Conservation (phyloP, 2,888 invertebrate species). For the Liodrosophila aerea region DNA sequence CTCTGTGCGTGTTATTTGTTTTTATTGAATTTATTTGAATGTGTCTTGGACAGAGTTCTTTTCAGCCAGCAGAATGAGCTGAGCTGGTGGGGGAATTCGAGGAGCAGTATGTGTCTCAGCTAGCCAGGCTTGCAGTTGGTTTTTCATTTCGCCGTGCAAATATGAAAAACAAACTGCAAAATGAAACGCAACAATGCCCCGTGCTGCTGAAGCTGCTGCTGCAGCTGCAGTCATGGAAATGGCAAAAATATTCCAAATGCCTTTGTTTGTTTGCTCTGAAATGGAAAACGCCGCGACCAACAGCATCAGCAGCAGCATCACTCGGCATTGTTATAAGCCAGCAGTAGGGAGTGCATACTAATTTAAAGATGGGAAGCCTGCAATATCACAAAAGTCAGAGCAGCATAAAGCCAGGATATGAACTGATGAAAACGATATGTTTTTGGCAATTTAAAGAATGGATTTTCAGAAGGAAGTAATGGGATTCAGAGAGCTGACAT, state of each 20-base stretch:
- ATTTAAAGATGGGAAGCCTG: constrained; percentile 42
- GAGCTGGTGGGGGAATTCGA: constrained; percentile 3
- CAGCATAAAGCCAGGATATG: constrained; percentile 1
- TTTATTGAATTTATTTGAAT: constrained; percentile 72
- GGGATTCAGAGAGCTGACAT: too few species aligned
- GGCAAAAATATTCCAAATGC: constrained; percentile 56
- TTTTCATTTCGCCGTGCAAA: constrained; percentile 74
- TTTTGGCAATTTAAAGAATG: too few species aligned
- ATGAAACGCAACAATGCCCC: constrained; percentile 41
- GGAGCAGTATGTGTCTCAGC: constrained; percentile 48
- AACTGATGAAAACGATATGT: too few species aligned
- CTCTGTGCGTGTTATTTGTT: constrained; percentile 50
- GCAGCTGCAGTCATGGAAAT: constrained; percentile 37
- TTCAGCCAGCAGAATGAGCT: neutral
- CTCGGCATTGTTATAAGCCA: constrained; percentile 48
- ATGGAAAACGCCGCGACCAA: constrained; percentile 57
- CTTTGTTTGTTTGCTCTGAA: constrained; percentile 67
- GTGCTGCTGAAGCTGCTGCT: constrained; percentile 17
- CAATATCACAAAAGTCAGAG: constrained; percentile 8
- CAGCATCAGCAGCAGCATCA: constrained; percentile 21
- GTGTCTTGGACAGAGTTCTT: constrained; percentile 36
- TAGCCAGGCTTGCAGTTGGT: constrained; percentile 48
- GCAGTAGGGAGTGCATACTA: constrained; percentile 19
- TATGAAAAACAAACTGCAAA: constrained; percentile 68
- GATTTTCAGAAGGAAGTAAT: too few species aligned